Evolutionary conservation across 1,140 invertebrate species (phyloP).

Genomic region (Meloidogyne exigua): DNA sequence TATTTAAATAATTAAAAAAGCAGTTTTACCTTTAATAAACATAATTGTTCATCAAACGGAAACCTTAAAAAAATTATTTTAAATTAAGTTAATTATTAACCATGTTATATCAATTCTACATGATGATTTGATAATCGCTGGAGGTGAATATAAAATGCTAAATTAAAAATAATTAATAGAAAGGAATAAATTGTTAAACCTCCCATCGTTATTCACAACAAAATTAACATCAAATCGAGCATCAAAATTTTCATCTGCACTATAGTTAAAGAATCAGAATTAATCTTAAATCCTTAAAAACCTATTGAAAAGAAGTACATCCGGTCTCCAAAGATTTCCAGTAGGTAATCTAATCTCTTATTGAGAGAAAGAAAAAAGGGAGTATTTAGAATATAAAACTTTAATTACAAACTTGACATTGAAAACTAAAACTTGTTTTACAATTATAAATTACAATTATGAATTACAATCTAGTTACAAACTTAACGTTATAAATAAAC

Average conservation of each 20-base stretch:
- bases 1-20: slow-evolving; percentile 12
- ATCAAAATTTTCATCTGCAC: slow-evolving; percentile 94
- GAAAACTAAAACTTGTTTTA: no score
- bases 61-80: slow-evolving; percentile 27
- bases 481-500: not conserved
- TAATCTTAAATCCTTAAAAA: no score
- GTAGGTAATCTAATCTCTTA: slow-evolving; percentile 81
- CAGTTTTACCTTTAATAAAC: slow-evolving; percentile 61
- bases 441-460: slow-evolving; percentile 76
- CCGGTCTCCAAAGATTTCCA: slow-evolving; percentile 53
- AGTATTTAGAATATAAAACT: not conserved
- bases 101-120: slow-evolving; percentile 99
- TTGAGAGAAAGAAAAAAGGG: slow-evolving; percentile 66
- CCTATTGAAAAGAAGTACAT: slow-evolving; percentile 58
- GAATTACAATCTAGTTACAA: not conserved
- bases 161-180: slow-evolving; percentile 76
- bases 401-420: no score
- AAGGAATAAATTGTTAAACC: slow-evolving; percentile 83
- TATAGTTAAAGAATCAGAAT: no score
- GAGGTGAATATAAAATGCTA: slow-evolving; percentile 82
- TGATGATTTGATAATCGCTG: slow-evolving; percentile 96
- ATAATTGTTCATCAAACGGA: slow-evolving; percentile 66
- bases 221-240: slow-evolving; percentile 96
- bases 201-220: slow-evolving; percentile 89
- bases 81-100: slow-evolving; percentile 66